Base-by-base conservation (phyloP, 2,113 vertebrate genomes). In the Centropus unirufus region DNA sequence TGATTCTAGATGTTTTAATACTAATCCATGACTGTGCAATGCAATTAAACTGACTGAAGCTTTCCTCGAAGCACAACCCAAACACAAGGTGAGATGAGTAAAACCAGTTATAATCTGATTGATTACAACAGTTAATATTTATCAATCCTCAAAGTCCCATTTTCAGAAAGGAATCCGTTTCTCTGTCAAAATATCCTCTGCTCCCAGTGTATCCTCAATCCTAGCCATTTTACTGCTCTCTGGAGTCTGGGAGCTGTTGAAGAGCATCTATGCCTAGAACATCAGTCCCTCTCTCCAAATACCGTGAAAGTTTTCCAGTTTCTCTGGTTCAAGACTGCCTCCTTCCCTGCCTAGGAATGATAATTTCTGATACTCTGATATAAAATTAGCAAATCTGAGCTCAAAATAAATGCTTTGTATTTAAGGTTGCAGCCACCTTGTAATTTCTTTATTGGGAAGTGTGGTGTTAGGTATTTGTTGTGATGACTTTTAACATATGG, bases 401-500 rank as follows among this genome's bases (percentile, higher is more conserved):
- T 75, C 49, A 75, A 69, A 83, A 57, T 14, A 81, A 89, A 40
- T 0, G 0, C 14, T 82, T 82, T 67, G 26, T 57, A 15, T 63
- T 74, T 64, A 26, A 79, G 36, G 32, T 55, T 90, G 79, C 29
- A 70, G 34, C 42, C 26, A 85, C 67, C 27, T 91, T 83, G 34
- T 59, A n/a, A 64, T 81, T 89, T 82, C 76, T 90, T 89, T 1
- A 0, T 69, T 59, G 42, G 44, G 62, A 90, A 63, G 39, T 2
- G 2, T 26, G 73, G 32, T 12, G 47, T 47, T 57, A 81, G 79
- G 54, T 80, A 95, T 95, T 92, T 94, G 87, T 89, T 77, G 55
- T 97, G 97, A 98, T 95, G 95, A 63, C 51, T 97, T 92, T 96
- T 91, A 96, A 92, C 97, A 98, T 92, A 95, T 97, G 97, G 87